Conservation (phyloP, 2,888 invertebrate species). For the Didymodactylos carnosus region DNA sequence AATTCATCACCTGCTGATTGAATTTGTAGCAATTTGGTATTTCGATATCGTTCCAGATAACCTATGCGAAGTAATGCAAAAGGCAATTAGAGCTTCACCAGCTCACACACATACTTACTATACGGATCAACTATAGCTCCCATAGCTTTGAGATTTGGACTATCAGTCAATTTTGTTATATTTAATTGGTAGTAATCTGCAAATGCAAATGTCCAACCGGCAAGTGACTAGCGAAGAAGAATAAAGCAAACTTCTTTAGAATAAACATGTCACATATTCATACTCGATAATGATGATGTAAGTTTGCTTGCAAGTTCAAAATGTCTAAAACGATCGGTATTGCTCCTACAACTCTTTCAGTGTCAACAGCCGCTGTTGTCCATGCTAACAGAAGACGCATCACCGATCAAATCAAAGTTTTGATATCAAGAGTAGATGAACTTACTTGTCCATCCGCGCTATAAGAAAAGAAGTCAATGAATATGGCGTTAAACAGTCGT, state of each 20-base stretch:
- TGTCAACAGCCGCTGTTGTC: slow-evolving; percentile 23
- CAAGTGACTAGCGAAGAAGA: slow-evolving; percentile 17
- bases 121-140: slow-evolving; percentile 21
- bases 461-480: not conserved
- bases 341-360: slow-evolving; percentile 22
- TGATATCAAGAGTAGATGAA: not conserved
- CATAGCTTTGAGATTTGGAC: slow-evolving; percentile 18
- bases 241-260: not conserved
- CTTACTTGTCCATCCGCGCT: slow-evolving; percentile 13
- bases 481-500: not conserved
- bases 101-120: slow-evolving; percentile 15
- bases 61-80: slow-evolving; percentile 18
- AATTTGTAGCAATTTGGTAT: slow-evolving; percentile 21
- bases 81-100: not conserved
- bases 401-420: not conserved
- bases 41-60: slow-evolving; percentile 21
- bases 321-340: slow-evolving; percentile 26
- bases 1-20: slow-evolving; percentile 24
- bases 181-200: slow-evolving; percentile 23
- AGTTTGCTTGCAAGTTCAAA: slow-evolving; percentile 21
- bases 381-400: slow-evolving; percentile 18
- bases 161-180: slow-evolving; percentile 21
- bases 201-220: slow-evolving; percentile 26
- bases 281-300: slow-evolving; percentile 22
- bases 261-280: not conserved